Base-by-base conservation (phyloP, 2,113 vertebrate species). In the Thryonomys swinderianus region DNA sequence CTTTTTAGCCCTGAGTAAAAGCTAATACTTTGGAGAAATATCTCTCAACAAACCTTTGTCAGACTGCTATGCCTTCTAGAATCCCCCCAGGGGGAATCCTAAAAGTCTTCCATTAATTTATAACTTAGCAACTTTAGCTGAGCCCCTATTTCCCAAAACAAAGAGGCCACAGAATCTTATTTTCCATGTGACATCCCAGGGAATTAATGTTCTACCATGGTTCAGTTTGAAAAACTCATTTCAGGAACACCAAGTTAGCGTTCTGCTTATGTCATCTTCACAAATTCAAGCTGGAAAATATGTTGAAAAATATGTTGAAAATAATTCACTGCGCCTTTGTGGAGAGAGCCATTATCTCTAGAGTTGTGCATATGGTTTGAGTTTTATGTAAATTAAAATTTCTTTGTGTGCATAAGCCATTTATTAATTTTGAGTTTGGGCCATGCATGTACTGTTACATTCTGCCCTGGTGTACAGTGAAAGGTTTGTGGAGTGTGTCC, bases 31-130 rank as follows among this genome's bases (percentile, higher is more conserved):
- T 18, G 40, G 48, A 51, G 10, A 42, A 30, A 37, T 79, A 48
- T 81, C 78, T 90, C 79, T 51, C 69, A 93, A 84, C 14, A 81
- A 71, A 21, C 13, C 34, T 81, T 86, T 66, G 5, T 91, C 81
- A 48, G 76, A 87, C 37, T 5, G 57, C 27, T 51, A 5, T 88
- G 61, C 51, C 9, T 83, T 9, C 37, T 82, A 82, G 42, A 37
- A 74, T 10, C 55, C 79, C 14, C 25, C 30, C 86, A 79, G 62
- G 55, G 81, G 62, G 69, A 4, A 17, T 79, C 69, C 40, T 45
- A 16, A 34, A 84, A 78, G 88, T 18, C 61, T 76, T 86, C 14
- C 21, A 14, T 18, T 95, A 95, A 96, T 67, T 74, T 94, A 42
- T 61, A 94, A 85, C 30, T 90, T 66, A 59, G n/a, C 66, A 74